Evolutionary conservation across 2,888 invertebrate species (phyloP), one percentile per base, ranked within the genome.

Genomic region (Tetragonisca angustula): DNA sequence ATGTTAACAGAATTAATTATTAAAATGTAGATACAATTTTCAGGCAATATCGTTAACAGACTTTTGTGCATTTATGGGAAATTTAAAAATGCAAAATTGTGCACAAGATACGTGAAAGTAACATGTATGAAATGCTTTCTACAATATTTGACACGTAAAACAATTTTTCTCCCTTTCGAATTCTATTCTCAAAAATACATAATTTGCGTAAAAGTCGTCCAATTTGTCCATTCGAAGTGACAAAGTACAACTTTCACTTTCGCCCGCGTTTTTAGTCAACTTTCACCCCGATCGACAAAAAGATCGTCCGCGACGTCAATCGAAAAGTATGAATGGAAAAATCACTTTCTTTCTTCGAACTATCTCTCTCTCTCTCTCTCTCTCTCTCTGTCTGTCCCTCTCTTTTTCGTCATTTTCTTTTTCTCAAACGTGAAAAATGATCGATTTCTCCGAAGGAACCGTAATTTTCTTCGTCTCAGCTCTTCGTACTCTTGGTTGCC

Each of bases 401-500:
- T 32, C 15, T 4, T 11, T n/a, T 4, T 27, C 6, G 36, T 36
- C 36, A 36, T 36, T 43, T 70, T 56, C 9, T 43, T 59, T 59
- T 36, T n/a, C 19, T 49, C n/a, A 4, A n/a, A n/a, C 21, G 4
- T 17, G 17, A 50, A 50, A 19, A 32, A 50, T 4, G 11, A 50
- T 59, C 49, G 62, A 73, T 50, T 32, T n/a, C 11, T 27, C 9
- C n/a, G 32, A 4, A 50, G 21, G 72, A 50, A 73, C 62, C 49
- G 62, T 62, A 73, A 50, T 73, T 73, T 50, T 61, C 27, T 9
- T 21, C 17, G 21, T 15, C 4, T 75, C 61, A 68, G 9, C 69
- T 78, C 69, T 5, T 13, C 43, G 32, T 4, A 32, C 4, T 32
- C 32, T 59, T 32, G 6, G 17, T 54, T 17, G 6, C 27, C 21